Conservation (phyloP, 1,140 invertebrate genomes). For the Spodoptera frugiperda region DNA sequence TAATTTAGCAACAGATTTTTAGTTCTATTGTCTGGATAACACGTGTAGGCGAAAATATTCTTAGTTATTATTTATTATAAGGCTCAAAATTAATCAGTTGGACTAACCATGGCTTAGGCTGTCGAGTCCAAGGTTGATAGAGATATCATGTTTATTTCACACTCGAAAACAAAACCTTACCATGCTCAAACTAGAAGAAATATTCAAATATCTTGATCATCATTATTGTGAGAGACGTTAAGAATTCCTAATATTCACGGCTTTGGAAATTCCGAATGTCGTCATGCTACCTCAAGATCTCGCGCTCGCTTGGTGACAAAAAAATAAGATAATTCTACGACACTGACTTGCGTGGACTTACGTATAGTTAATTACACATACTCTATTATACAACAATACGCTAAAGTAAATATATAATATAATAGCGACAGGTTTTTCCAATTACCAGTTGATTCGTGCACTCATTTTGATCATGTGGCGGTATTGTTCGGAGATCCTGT, state of each 20-base stretch:
- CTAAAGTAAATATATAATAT: conserved; percentile 19
- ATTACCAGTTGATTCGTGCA: conserved; percentile 6
- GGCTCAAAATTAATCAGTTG: no score
- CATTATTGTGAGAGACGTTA: not conserved
- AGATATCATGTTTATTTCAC: no score
- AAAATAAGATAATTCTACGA: conserved; percentile 38
- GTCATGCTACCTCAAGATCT: conserved; percentile 24
- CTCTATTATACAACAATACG: conserved; percentile 20
- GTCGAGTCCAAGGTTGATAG: no score
- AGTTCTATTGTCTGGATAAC: no score
- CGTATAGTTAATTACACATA: conserved; percentile 14
- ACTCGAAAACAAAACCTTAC: no score
- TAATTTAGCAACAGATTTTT: not conserved
- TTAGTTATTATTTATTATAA: no score
- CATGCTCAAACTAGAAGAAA: not conserved
- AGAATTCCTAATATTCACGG: conserved; percentile 14
- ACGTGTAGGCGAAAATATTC: no score
- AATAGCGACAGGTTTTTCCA: conserved; percentile 21
- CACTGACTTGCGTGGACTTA: conserved; percentile 17
- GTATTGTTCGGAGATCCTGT: no score
- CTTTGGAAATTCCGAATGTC: conserved; percentile 41
- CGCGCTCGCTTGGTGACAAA: conserved; percentile 21
- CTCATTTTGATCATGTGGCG: no score
- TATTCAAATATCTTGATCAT: not conserved
- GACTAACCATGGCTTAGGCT: no score